Evolutionary conservation across 2,888 invertebrate genomes (phyloP).

Genomic region (Proisotoma minuta): DNA sequence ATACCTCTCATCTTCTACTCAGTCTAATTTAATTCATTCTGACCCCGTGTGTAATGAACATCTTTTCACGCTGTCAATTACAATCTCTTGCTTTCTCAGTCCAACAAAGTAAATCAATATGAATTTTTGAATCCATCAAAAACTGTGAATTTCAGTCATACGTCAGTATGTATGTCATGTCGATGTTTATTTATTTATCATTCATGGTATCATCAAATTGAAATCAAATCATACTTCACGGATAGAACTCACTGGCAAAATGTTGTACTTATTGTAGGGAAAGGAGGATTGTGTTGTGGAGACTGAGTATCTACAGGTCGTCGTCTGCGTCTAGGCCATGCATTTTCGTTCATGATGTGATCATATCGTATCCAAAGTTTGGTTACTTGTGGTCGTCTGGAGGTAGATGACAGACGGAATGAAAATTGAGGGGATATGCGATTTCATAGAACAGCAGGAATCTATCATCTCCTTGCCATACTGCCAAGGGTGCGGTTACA

Average conservation of each 20-base stretch:
- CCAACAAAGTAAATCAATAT: too few species aligned
- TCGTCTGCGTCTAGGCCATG: background rate
- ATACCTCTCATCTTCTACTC: conserved; percentile 9
- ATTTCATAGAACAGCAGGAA: conserved; percentile 35
- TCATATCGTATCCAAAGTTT: background rate
- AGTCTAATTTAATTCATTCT: conserved; percentile 14
- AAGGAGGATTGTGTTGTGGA: too few species aligned
- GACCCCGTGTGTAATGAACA: conserved; percentile 7
- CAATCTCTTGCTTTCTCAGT: conserved; percentile 9
- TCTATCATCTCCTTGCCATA: conserved; percentile 27
- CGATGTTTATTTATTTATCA: too few species aligned
- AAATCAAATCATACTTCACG: too few species aligned
- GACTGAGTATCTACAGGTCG: background rate
- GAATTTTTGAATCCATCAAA: too few species aligned
- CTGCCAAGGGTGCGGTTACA: conserved; percentile 28
- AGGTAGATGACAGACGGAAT: conserved; percentile 1
- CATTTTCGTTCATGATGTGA: background rate
- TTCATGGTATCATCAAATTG: too few species aligned
- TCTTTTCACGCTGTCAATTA: conserved; percentile 15
- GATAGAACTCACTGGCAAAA: too few species aligned
- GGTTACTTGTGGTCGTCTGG: background rate
- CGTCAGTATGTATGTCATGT: too few species aligned
- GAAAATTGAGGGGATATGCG: conserved; percentile 30
- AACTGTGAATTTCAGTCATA: too few species aligned
- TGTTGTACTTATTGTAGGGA: too few species aligned